These are phyloP conservation scores for Tipula lateralis DNA, from an alignment of 2,888 invertebrate genomes.

Conservation along the genomic window DNA sequence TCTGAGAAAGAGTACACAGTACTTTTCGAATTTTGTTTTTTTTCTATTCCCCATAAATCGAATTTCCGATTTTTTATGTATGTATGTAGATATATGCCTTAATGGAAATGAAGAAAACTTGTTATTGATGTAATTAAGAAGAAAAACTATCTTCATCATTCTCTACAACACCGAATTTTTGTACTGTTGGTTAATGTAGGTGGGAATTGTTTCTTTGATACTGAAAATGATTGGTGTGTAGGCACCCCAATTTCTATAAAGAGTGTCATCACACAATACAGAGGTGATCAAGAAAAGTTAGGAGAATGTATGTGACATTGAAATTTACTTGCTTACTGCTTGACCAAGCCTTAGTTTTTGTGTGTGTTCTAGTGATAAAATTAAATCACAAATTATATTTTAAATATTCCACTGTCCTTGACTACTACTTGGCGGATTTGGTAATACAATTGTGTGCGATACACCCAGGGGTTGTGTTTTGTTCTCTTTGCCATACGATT, in stretches of 20 bases:
- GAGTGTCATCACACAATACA: neutral
- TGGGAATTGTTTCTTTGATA: neutral
- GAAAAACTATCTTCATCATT: neutral
- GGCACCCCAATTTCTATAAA: neutral
- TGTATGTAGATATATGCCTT: neutral
- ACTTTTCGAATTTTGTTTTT: neutral
- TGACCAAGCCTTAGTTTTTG: neutral
- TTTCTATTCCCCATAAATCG: conserved; percentile 6
- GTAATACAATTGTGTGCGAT: neutral
- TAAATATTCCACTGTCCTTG: neutral
- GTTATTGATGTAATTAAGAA: neutral
- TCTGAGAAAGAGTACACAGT: conserved; percentile 1
- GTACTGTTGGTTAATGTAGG: neutral
- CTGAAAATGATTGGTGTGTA: neutral
- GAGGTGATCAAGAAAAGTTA: neutral
- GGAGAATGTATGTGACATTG: conserved; percentile 19
- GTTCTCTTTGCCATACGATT: neutral
- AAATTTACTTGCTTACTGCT: neutral
- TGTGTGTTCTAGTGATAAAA: neutral
- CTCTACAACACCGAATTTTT: neutral
- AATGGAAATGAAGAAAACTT: conserved; percentile 19
- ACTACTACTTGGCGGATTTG: neutral
- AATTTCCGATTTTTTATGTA: neutral
- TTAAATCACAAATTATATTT: neutral
- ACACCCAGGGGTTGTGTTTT: neutral